Percentiles rank a stretch among this genome's conserved stretches.
These are phyloP conservation scores for Aphaenogaster rudis DNA, from an alignment of 1,140 invertebrate species.

Conservation along the genomic window DNA sequence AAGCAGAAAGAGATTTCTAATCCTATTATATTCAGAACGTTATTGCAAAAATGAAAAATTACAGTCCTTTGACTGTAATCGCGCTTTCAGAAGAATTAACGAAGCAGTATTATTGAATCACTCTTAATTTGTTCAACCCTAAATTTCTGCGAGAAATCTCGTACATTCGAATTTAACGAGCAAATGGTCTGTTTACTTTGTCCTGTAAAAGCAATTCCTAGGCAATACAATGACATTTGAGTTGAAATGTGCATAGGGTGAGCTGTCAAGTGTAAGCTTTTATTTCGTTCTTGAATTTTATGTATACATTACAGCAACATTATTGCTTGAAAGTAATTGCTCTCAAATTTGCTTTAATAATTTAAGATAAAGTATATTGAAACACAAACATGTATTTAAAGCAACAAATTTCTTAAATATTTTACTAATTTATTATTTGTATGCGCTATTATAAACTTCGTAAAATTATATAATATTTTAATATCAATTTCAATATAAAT, in stretches of 20 bases:
- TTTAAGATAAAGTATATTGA: background rate
- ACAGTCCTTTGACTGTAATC: background rate
- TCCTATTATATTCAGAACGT: background rate
- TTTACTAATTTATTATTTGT: constrained; percentile 1
- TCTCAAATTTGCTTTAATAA: background rate
- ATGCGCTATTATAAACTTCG: background rate
- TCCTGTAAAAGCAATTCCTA: background rate
- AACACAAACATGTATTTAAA: background rate
- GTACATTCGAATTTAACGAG: constrained; percentile 3
- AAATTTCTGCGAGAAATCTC: background rate
- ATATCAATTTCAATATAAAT: background rate
- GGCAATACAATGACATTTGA: constrained; percentile 14
- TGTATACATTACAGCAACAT: background rate
- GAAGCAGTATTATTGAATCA: background rate
- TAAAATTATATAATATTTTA: constrained; percentile 15
- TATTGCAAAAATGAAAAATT: background rate
- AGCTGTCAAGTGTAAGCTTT: background rate
- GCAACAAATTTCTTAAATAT: background rate
- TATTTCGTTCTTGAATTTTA: background rate
- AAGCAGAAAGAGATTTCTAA: background rate
- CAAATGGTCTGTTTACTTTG: background rate
- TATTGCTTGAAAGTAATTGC: background rate
- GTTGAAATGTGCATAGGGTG: background rate
- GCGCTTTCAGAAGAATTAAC: background rate
- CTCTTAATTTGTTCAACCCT: background rate